A percentile compares a stretch with the other conserved stretches of the same genome.
Evolutionary conservation across 2,797 vertebrate species (phyloP).

Genomic region (Tiaroga cobitis): DNA sequence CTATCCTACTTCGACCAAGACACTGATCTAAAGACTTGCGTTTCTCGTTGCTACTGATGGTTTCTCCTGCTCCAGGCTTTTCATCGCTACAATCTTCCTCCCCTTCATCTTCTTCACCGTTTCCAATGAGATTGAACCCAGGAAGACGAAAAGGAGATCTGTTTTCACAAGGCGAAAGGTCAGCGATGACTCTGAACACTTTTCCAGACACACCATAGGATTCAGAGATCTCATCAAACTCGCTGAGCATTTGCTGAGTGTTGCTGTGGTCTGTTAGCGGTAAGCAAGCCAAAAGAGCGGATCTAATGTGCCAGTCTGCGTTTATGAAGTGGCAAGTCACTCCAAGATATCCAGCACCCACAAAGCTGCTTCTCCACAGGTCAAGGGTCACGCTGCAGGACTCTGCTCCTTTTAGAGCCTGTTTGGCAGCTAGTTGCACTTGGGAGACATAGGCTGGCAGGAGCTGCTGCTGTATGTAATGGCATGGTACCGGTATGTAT

Average conservation of each 20-base stretch:
- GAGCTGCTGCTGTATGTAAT: slow-evolving; percentile 81
- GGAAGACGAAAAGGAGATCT: slow-evolving; percentile 73
- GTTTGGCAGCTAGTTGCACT: slow-evolving; percentile 80
- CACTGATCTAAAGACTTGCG: slow-evolving; percentile 76
- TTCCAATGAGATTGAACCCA: slow-evolving; percentile 69
- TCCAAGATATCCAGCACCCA: slow-evolving; percentile 75
- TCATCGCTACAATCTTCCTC: slow-evolving; percentile 64
- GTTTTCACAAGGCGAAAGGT: slow-evolving; percentile 64
- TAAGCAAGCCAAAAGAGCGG: slow-evolving; percentile 80
- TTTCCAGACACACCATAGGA: slow-evolving; percentile 77
- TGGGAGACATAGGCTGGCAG: slow-evolving; percentile 82
- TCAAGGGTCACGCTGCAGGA: slow-evolving; percentile 82
- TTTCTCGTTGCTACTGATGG: slow-evolving; percentile 51
- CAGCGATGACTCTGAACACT: slow-evolving; percentile 78
- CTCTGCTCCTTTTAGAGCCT: slow-evolving; percentile 77
- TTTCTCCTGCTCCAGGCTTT: slow-evolving; percentile 53
- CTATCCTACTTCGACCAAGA: slow-evolving; percentile 74
- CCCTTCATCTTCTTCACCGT: slow-evolving; percentile 56
- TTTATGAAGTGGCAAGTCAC: slow-evolving; percentile 83
- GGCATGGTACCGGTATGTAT: slow-evolving; percentile 77
- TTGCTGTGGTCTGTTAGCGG: slow-evolving; percentile 70
- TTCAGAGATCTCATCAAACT: slow-evolving; percentile 81
- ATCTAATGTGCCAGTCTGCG: slow-evolving; percentile 81
- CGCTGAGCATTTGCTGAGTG: slow-evolving; percentile 73
- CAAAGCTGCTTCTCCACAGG: slow-evolving; percentile 71